Evolutionary conservation across 2,113 vertebrate genomes (phyloP).

Genomic region (Emberiza fucata): DNA sequence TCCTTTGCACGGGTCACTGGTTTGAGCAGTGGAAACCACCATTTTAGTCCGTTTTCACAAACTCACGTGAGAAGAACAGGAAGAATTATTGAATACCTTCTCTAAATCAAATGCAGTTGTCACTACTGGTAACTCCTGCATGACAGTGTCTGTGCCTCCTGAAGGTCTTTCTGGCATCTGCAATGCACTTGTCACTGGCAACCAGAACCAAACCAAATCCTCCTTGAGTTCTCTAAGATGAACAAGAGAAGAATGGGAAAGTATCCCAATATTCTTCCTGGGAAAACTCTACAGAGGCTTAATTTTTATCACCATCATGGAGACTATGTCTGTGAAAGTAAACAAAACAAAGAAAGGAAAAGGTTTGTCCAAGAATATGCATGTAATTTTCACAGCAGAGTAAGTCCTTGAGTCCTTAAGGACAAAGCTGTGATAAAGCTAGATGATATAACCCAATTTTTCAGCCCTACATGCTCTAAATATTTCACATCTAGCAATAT

Average conservation of each 20-base stretch:
- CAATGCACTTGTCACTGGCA: neutral
- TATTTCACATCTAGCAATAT: neutral
- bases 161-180: neutral
- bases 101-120: neutral
- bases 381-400: neutral
- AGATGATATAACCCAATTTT: neutral
- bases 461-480: neutral
- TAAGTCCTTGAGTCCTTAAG: neutral
- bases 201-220: neutral
- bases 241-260: neutral
- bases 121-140: neutral
- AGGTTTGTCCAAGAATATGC: neutral
- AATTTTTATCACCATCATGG: neutral
- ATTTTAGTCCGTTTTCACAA: neutral
- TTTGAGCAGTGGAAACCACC: neutral
- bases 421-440: neutral
- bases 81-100: neutral
- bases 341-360: neutral
- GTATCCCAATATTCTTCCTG: neutral
- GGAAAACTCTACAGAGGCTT: neutral
- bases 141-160: neutral
- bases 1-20: neutral
- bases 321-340: neutral
- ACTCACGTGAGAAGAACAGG: neutral
- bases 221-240: accelerated